A percentile compares a stretch with the other conserved stretches of the same genome.
Evolutionary conservation across 1,140 invertebrate genomes (phyloP).

Genomic region (Probaryconus sp.): DNA sequence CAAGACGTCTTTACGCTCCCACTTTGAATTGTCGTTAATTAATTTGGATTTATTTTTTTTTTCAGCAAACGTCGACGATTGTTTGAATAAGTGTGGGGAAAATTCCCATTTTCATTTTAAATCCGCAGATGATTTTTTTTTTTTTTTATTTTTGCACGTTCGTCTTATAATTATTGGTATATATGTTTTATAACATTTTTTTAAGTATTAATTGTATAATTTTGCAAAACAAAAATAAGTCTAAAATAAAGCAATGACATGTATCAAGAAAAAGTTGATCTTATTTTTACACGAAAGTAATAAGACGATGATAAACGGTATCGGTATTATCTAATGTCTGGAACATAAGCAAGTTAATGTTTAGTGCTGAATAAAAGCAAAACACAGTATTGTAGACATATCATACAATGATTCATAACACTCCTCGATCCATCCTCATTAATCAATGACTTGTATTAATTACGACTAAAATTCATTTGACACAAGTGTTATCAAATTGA

Average conservation of each 20-base stretch:
- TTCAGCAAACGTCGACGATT: conserved; percentile 35
- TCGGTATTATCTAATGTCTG: conserved; percentile 20
- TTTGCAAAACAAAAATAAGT: too few species aligned
- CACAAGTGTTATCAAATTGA: conserved; percentile 56
- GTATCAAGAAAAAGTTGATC: conserved; percentile 3
- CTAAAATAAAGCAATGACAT: too few species aligned
- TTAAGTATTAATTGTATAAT: too few species aligned
- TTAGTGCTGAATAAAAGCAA: conserved; percentile 31
- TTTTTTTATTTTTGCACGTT: neutral
- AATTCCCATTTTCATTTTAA: conserved; percentile 6
- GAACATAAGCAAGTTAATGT: conserved; percentile 30
- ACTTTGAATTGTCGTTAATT: conserved; percentile 34
- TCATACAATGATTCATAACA: conserved; percentile 43
- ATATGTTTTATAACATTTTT: too few species aligned
- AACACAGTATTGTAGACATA: conserved; percentile 18
- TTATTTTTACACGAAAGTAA: conserved; percentile 17
- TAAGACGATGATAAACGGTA: conserved; percentile 9
- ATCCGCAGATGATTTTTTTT: neutral
- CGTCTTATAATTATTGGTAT: too few species aligned
- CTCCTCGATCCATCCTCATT: conserved; percentile 17
- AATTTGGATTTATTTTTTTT: conserved; percentile 53
- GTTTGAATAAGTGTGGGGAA: conserved; percentile 8
- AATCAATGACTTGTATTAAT: conserved; percentile 59
- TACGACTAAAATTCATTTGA: conserved; percentile 57
- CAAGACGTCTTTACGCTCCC: conserved; percentile 24